A percentile compares a stretch with the other conserved stretches of the same genome.
Evolutionary conservation across 1,140 invertebrate species (phyloP).

Genomic region (Heliconius hewitsoni): DNA sequence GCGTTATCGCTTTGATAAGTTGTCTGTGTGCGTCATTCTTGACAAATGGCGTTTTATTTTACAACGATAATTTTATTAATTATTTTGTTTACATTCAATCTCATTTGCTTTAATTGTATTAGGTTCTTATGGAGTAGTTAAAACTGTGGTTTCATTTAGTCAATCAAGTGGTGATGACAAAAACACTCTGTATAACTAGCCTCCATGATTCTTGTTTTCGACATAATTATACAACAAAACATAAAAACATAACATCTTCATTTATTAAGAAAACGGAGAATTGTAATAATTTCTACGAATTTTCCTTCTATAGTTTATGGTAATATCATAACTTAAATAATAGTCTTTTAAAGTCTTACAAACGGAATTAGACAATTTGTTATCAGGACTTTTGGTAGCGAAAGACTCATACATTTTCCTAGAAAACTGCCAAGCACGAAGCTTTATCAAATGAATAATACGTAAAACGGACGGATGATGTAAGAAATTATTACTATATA

Average conservation of each 20-base stretch:
- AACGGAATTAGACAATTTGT: slow-evolving; percentile 6
- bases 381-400: neutral
- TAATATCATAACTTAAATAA: slow-evolving; percentile 1
- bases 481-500: neutral
- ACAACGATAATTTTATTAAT: no score
- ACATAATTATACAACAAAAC: no score
- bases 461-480: neutral
- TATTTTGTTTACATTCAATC: no score
- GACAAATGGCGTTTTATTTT: no score
- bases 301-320: neutral
- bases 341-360: neutral
- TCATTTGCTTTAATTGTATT: no score
- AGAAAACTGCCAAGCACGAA: neutral
- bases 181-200: no score
- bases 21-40: no score
- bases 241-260: neutral
- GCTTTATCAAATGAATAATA: slow-evolving; percentile 13
- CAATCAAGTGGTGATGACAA: no score
- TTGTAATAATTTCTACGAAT: neutral
- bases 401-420: neutral
- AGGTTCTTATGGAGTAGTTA: no score
- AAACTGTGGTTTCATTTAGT: no score
- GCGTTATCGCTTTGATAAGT: no score
- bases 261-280: neutral
- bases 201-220: no score